phyloP scores from a whole-genome alignment of 1,140 invertebrate genomes.

The Planococcus citri region DNA sequence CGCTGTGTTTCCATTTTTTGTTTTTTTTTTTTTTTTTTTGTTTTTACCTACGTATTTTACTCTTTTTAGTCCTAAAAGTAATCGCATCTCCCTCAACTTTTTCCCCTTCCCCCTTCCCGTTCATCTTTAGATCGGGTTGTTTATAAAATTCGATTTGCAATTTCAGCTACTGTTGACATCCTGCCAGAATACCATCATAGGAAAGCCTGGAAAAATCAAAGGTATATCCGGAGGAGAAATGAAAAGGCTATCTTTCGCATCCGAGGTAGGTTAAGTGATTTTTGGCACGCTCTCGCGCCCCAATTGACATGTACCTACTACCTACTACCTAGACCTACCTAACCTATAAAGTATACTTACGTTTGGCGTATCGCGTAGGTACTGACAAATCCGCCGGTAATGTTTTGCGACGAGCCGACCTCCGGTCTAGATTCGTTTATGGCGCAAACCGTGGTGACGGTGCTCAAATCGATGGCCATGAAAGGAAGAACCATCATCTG shows the following conservation, averaged over 20 bases:
- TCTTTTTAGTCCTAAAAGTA: too few species aligned
- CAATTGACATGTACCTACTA: too few species aligned
- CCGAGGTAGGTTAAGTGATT: conserved; percentile 59
- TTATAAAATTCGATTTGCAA: conserved; percentile 14
- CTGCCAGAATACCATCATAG: conserved; percentile 78
- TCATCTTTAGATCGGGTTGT: too few species aligned
- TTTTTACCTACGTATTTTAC: too few species aligned
- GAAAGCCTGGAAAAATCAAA: conserved; percentile 69
- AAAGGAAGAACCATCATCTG: conserved; percentile 84
- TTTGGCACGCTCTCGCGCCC: too few species aligned
- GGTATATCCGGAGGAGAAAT: conserved; percentile 92
- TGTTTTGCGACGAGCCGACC: conserved; percentile 97
- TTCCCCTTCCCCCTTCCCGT: too few species aligned
- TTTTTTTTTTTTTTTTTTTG: too few species aligned
- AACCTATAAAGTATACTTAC: too few species aligned
- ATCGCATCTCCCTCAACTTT: too few species aligned
- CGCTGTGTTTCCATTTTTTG: too few species aligned
- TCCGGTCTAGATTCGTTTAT: conserved; percentile 75
- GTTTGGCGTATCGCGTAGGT: conserved; percentile 39
- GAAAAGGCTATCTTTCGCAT: conserved; percentile 89
- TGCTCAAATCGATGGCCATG: conserved; percentile 60
- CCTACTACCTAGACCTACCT: too few species aligned
- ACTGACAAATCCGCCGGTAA: conserved; percentile 84
- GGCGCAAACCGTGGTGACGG: conserved; percentile 77
- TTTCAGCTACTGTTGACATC: conserved; percentile 65